These are phyloP conservation scores for Eonycteris spelaea DNA, from an alignment of 2,113 vertebrate species.

Conservation along the genomic window DNA sequence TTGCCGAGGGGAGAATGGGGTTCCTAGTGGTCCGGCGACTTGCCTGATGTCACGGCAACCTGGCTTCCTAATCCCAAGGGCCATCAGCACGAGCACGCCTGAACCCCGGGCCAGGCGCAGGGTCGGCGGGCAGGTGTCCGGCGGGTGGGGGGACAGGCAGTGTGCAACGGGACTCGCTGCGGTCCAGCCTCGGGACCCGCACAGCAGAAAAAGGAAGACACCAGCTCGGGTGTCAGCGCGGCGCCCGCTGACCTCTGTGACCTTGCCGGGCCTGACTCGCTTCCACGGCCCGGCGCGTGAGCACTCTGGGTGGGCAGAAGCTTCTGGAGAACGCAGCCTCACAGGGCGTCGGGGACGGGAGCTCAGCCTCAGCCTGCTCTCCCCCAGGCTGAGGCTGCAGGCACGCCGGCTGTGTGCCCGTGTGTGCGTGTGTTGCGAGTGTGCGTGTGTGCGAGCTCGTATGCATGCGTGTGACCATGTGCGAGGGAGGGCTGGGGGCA, in stretches of 20 bases:
- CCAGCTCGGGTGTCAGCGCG: rapidly evolving
- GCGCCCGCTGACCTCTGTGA: not conserved
- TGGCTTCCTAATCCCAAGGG: not conserved
- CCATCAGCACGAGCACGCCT: rapidly evolving
- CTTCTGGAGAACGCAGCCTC: not conserved
- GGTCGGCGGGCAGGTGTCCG: rapidly evolving
- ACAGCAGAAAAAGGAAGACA: rapidly evolving
- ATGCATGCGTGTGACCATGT: rapidly evolving
- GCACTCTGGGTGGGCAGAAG: rapidly evolving
- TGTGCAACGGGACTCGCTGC: rapidly evolving
- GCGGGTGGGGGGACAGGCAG: rapidly evolving
- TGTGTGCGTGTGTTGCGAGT: too few relatives aligned
- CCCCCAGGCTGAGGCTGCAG: not conserved
- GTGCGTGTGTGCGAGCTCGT: too few relatives aligned
- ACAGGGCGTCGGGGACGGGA: rapidly evolving
- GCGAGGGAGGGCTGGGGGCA: not conserved
- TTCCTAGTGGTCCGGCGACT: not conserved
- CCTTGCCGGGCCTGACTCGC: rapidly evolving
- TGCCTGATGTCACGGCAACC: not conserved
- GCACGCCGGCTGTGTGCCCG: rapidly evolving
- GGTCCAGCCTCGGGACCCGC: not conserved
- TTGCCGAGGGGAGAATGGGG: not conserved
- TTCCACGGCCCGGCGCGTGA: not conserved
- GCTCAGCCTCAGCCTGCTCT: not conserved
- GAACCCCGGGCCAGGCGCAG: rapidly evolving